A percentile compares a stretch with the other conserved stretches of the same genome.
phyloP scores from a whole-genome alignment of 2,888 invertebrate genomes.

The Philereme transversata region DNA sequence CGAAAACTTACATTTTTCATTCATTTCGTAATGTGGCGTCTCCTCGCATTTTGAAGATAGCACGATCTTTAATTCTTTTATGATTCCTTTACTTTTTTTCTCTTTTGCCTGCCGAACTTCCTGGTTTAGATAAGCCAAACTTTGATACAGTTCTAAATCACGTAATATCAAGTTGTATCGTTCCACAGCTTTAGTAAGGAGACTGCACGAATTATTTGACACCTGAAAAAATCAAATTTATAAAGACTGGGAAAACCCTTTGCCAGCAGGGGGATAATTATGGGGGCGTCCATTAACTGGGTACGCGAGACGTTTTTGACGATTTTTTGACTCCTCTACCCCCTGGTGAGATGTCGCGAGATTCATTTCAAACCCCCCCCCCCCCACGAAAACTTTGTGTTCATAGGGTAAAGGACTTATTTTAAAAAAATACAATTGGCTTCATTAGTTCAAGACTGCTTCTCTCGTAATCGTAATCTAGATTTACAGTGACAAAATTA shows the following conservation, averaged over 20 bases:
- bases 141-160: constrained; percentile 14
- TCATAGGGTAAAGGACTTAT: too few relatives aligned
- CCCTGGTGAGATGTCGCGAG: too few relatives aligned
- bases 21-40: constrained; percentile 87
- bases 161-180: constrained; percentile 14
- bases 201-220: constrained; percentile 7
- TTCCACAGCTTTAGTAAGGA: constrained; percentile 15
- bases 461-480: too few relatives aligned
- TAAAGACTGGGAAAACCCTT: not conserved
- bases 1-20: constrained; percentile 88
- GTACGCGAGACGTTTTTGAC: too few relatives aligned
- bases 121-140: not conserved
- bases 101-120: not conserved
- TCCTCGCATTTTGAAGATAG: constrained; percentile 85
- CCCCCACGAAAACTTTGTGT: too few relatives aligned
- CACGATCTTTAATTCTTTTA: constrained; percentile 73
- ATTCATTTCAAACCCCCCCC: too few relatives aligned
- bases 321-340: too few relatives aligned
- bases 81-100: not conserved
- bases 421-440: too few relatives aligned
- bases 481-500: too few relatives aligned
- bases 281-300: too few relatives aligned
- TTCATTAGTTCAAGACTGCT: too few relatives aligned
- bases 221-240: constrained; percentile 9
- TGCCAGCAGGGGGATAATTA: not conserved